Conservation (phyloP, 2,888 invertebrate species). For the Dicroscelio sp. region DNA sequence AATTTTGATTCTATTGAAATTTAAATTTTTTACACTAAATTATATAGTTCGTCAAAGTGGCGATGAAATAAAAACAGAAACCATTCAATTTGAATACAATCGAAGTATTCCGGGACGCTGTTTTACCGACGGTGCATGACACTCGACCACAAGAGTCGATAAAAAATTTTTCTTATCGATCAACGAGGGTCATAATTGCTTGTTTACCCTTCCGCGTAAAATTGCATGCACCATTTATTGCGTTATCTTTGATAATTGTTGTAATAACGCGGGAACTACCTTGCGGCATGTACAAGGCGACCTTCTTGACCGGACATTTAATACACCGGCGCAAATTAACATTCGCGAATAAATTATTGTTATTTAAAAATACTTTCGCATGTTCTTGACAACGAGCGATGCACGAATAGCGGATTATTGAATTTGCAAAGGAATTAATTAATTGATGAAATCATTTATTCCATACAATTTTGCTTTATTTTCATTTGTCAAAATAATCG, state of each 20-base stretch:
- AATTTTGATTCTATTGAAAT: too few species aligned
- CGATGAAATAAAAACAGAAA: too few species aligned
- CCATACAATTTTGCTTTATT: too few species aligned
- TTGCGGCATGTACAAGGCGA: slow-evolving; percentile 51
- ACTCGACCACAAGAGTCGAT: slow-evolving; percentile 3
- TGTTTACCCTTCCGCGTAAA: slow-evolving; percentile 21
- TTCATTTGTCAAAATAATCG: too few species aligned
- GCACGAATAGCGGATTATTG: slow-evolving; percentile 37
- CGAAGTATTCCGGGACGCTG: too few species aligned
- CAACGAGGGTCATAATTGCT: background rate
- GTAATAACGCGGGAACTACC: slow-evolving; percentile 33
- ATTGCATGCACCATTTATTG: slow-evolving; percentile 48
- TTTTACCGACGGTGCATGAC: background rate
- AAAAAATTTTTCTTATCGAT: background rate
- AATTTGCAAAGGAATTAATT: slow-evolving; percentile 36
- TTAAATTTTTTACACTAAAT: too few species aligned
- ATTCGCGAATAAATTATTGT: slow-evolving; percentile 66
- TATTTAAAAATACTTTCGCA: slow-evolving; percentile 64
- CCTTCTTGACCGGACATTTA: slow-evolving; percentile 62
- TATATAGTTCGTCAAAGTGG: too few species aligned
- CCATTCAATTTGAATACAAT: too few species aligned
- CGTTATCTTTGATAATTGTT: slow-evolving; percentile 49
- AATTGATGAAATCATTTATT: too few species aligned
- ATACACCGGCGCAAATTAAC: slow-evolving; percentile 49
- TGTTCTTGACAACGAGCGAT: slow-evolving; percentile 18